Conservation (phyloP, 2,113 vertebrate species). For the Urocolius indicus region DNA sequence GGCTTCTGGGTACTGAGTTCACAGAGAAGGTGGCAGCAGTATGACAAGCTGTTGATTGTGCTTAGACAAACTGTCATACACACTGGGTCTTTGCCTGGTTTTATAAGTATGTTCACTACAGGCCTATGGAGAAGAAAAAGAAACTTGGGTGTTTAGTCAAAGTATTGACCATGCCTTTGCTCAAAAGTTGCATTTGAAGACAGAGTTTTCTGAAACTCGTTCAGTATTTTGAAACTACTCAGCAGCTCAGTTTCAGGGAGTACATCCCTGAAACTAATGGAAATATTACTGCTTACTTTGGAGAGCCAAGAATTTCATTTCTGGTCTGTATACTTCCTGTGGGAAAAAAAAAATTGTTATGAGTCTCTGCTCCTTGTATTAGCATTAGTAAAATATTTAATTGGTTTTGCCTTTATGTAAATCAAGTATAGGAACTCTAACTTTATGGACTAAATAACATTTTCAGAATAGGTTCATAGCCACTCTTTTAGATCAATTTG, state of each 20-base stretch:
- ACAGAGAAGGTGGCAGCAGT: not conserved
- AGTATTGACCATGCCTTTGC: not conserved
- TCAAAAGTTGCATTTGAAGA: not conserved
- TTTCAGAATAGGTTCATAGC: not conserved
- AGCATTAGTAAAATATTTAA: not conserved
- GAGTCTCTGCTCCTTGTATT: not conserved
- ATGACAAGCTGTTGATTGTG: not conserved
- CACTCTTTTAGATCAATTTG: not conserved
- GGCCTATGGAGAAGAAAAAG: not conserved
- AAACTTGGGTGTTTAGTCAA: not conserved
- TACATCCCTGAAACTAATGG: not conserved
- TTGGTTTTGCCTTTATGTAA: not conserved
- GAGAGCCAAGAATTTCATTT: not conserved
- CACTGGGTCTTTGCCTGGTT: not conserved
- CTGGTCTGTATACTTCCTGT: not conserved
- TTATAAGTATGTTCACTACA: not conserved
- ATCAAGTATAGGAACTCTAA: not conserved
- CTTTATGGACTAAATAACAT: not conserved
- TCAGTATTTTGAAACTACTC: not conserved
- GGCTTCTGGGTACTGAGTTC: not conserved
- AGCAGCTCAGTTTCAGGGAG: not conserved
- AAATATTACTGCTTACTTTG: not conserved
- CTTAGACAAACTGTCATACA: not conserved
- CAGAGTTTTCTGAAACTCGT: not conserved
- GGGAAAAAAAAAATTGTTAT: not conserved